Base-by-base conservation (phyloP, 2,113 vertebrate species). In the Leucopsar rothschildi region DNA sequence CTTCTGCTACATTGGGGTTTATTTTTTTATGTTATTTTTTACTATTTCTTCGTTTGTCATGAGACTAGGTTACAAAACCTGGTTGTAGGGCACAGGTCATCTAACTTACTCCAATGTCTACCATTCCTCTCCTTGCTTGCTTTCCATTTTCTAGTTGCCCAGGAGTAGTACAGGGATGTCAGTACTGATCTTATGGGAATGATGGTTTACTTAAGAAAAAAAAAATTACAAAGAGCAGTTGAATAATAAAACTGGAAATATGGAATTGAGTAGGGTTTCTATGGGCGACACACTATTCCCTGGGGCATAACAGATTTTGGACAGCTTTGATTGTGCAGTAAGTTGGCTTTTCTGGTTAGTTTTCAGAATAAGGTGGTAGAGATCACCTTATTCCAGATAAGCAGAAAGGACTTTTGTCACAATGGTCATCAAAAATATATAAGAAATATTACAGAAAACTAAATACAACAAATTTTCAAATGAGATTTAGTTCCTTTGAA, bases 251-350 rank as follows among this genome's bases (percentile, higher is more conserved):
- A n/a, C 8, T 53, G 22, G 10, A 59, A 69, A 84, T 15, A 72
- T 15, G 6, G 5, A 72, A 15, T 22, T 56, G 35, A 47, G 5
- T 28, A 61, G n/a, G 8, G 16, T 44, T 78, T 75, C 28, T 47
- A 0, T 22, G 10, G 10, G 39, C 14, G 21, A 8, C 4, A n/a
- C 9, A 21, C 6, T 47, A 13, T 33, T 68, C 9, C 31, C 9
- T 19, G 11, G 22, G 23, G 35, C n/a, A n/a, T 12, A 66, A 78
- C 2, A 55, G 17, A 45, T 42, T 83, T 59, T 80, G 12, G 29
- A 52, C 12, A 64, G 15, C 19, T 83, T 88, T 83, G 29, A 45
- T 50, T 20, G 63, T 27, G 23, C 7, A 42, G 5, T 18, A 35
- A 44, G 9, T 40, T 83, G 16, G 19, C 16, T 83, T 82, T 82